Conservation (phyloP, 1,140 invertebrate genomes). For the Heterodera carotae region DNA sequence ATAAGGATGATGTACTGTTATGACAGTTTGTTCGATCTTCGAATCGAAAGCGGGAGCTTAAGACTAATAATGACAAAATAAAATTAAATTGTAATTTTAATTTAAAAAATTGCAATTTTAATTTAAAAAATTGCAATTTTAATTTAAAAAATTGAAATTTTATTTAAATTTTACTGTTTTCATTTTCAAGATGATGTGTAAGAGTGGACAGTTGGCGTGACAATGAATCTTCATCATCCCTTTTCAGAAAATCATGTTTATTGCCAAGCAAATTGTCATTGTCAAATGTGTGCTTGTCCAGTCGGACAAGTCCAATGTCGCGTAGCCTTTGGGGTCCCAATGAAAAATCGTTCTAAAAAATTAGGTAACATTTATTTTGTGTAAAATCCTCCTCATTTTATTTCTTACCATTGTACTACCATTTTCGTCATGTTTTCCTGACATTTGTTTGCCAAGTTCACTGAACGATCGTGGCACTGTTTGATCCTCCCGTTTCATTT, state of each 20-base stretch:
- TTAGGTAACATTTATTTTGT: background rate
- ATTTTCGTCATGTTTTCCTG: background rate
- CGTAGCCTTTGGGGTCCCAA: background rate
- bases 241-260: background rate
- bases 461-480: background rate
- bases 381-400: too few relatives aligned
- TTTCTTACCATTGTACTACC: background rate
- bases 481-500: background rate
- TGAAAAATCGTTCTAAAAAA: conserved; percentile 3
- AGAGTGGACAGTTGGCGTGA: background rate
- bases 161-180: background rate
- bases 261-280: background rate
- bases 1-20: too few relatives aligned
- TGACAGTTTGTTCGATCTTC: too few relatives aligned
- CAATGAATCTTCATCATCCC: background rate
- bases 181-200: background rate
- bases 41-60: too few relatives aligned
- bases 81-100: too few relatives aligned
- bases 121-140: too few relatives aligned
- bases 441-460: conserved; percentile 12
- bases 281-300: conserved; percentile 29
- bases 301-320: conserved; percentile 15
- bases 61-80: too few relatives aligned
- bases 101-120: too few relatives aligned
- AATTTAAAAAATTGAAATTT: background rate